phyloP scores from a whole-genome alignment of 2,888 invertebrate species.

The Parascotia fuliginaria region DNA sequence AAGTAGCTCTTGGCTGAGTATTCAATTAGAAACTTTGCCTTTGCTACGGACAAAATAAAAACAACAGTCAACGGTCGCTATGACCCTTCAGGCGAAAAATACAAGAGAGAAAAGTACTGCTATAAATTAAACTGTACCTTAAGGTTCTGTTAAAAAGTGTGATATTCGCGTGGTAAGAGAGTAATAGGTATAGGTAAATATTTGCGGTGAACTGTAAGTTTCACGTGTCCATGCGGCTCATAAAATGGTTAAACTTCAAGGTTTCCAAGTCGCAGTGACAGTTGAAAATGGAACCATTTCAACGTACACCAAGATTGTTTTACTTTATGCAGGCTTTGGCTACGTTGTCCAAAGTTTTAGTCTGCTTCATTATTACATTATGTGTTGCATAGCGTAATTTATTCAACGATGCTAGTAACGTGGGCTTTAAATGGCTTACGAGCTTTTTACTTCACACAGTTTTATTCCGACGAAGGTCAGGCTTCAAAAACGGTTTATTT shows the following conservation, averaged over 20 bases:
- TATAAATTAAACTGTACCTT: not conserved
- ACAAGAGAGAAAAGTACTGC: constrained; percentile 3
- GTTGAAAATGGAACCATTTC: constrained; percentile 39
- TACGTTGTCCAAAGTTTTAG: not conserved
- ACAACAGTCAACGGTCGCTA: constrained; percentile 20
- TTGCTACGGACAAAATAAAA: constrained; percentile 28
- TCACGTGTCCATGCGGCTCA: constrained; percentile 23
- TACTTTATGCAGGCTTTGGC: constrained; percentile 12
- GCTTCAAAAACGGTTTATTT: no score
- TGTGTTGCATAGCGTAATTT: not conserved
- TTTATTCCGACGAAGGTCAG: no score
- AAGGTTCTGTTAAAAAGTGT: constrained; percentile 14
- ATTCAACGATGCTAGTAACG: not conserved
- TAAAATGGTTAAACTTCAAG: constrained; percentile 46
- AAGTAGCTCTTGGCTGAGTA: constrained; percentile 14
- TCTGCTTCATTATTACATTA: not conserved
- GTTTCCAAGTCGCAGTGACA: constrained; percentile 42
- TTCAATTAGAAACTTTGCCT: constrained; percentile 42
- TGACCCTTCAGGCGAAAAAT: constrained; percentile 32
- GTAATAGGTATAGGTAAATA: constrained; percentile 15
- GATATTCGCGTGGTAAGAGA: constrained; percentile 18
- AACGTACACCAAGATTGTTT: constrained; percentile 27
- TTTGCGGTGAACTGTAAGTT: constrained; percentile 29
- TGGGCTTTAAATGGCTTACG: not conserved
- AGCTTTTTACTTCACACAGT: not conserved